Base-by-base conservation (phyloP, 2,797 vertebrate genomes). In the Sebastes diaconus region DNA sequence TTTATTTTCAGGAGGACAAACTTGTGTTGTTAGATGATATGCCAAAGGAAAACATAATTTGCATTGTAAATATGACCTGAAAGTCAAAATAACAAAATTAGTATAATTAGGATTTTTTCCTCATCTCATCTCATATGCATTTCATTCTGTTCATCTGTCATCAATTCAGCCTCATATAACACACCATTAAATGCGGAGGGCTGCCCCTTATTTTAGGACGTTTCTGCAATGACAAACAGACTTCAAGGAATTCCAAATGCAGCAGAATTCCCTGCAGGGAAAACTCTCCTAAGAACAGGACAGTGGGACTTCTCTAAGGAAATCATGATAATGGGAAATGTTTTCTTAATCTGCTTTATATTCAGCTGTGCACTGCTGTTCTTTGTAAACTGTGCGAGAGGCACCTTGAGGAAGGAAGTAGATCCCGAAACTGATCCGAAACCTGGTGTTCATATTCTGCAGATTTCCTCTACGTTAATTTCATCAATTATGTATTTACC, bases 401-500 rank as follows among this genome's bases (percentile, higher is more conserved):
- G 25, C 30, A 71, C 58, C 63, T 34, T 8, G 67, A 83, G n/a
- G 64, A 65, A 77, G 64, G 54, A 77, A 75, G 65, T 42, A 68
- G 52, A 75, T 79, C 58, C 58, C 2, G 2, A 81, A 74, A 75
- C 64, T 34, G 18, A 80, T 90, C 50, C 82, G 39, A 77, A 83
- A 68, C 32, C 76, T 64, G 70, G 68, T 46, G 81, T 76, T 85
- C 66, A 73, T 76, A 73, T 82, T 79, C 65, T 55, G 73, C 7
- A 27, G 70, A 91, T 87, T 90, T 93, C 84, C 84, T 79, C 66
- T 30, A 74, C 2, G 27, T 79, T 76, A 85, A 90, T 89, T 64
- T 77, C 11, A 84, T 86, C 54, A 83, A 81, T 88, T 92, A 89
- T 87, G 79, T 75, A 83, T 90, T 92, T 79, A 81, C 80, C 71